Evolutionary conservation across 2,113 vertebrate genomes (phyloP).

Genomic region (Eublepharis macularius): DNA sequence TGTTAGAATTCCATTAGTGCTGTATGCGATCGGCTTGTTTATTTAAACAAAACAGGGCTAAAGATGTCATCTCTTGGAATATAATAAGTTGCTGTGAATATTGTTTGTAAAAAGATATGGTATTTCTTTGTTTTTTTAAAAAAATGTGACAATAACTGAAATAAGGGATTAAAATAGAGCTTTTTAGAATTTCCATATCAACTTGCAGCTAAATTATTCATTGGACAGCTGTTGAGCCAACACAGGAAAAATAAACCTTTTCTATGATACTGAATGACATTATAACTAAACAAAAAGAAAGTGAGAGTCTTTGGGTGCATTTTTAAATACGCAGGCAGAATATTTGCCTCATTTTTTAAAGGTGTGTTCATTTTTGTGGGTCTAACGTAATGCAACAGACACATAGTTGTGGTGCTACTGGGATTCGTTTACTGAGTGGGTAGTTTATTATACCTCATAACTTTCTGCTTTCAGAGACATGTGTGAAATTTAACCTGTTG

Average conservation of each 20-base stretch:
- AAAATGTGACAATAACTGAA: conserved; percentile 55
- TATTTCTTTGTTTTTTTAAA: conserved; percentile 38
- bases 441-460: conserved; percentile 62
- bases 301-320: not conserved
- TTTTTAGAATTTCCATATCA: conserved; percentile 64
- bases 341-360: conserved; percentile 36
- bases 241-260: conserved; percentile 39
- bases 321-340: conserved; percentile 49
- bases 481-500: conserved; percentile 45
- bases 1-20: conserved; percentile 70
- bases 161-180: conserved; percentile 27
- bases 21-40: conserved; percentile 67
- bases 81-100: conserved; percentile 70
- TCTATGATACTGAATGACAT: conserved; percentile 17
- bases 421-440: conserved; percentile 58
- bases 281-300: conserved; percentile 20
- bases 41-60: conserved; percentile 75
- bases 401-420: conserved; percentile 43
- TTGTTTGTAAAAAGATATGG: conserved; percentile 65
- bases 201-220: conserved; percentile 45
- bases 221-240: conserved; percentile 49
- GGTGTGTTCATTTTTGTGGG: conserved; percentile 34
- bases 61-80: conserved; percentile 70
- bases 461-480: conserved; percentile 55
- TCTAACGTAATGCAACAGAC: conserved; percentile 42